These are phyloP conservation scores for Bacillus rossius DNA, from an alignment of 1,140 invertebrate species.

Conservation along the genomic window DNA sequence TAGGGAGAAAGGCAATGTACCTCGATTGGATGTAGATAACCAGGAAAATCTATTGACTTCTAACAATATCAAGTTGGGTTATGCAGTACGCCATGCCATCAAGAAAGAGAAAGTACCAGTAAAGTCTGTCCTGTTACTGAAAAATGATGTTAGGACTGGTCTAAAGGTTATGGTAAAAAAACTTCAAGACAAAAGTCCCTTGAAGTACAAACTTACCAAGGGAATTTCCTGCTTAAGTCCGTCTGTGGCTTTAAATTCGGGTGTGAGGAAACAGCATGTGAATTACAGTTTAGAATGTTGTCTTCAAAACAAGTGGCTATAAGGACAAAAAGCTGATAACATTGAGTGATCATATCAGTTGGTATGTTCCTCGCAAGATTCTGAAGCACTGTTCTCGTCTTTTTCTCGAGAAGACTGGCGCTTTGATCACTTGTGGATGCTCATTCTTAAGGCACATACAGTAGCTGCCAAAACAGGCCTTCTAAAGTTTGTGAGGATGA, in stretches of 20 bases:
- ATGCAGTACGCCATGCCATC: too few relatives aligned
- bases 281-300: not conserved
- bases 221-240: not conserved
- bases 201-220: not conserved
- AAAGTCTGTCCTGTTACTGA: too few relatives aligned
- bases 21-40: too few relatives aligned
- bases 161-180: too few relatives aligned
- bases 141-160: too few relatives aligned
- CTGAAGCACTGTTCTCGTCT: not conserved
- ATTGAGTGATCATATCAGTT: conserved; percentile 6
- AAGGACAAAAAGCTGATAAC: conserved; percentile 3
- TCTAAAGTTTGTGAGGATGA: conserved; percentile 17
- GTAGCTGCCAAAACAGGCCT: conserved; percentile 6
- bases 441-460: conserved; percentile 14
- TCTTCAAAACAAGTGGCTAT: conserved; percentile 6
- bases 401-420: too few relatives aligned
- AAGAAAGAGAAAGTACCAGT: too few relatives aligned
- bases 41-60: too few relatives aligned
- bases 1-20: too few relatives aligned
- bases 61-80: too few relatives aligned
- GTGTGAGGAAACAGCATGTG: not conserved
- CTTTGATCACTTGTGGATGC: conserved; percentile 6
- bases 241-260: too few relatives aligned
- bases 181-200: not conserved
- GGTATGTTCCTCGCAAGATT: not conserved